Conservation (phyloP, 1,140 invertebrate genomes). For the Lordiphosa stackelbergi region DNA sequence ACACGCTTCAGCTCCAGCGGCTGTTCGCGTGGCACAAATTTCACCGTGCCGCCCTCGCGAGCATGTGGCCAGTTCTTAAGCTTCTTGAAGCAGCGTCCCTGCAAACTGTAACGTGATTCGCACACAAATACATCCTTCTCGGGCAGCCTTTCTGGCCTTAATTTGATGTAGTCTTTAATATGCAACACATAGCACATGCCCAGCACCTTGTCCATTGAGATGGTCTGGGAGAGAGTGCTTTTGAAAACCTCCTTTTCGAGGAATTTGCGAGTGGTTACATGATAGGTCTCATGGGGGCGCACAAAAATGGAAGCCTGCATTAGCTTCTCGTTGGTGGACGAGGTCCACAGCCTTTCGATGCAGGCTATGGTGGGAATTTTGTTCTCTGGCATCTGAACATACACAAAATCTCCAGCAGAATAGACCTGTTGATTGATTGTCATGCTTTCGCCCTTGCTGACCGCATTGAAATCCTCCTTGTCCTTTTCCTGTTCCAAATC, state of each 20-base stretch:
- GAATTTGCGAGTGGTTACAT: constrained; percentile 96
- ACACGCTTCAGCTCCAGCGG: constrained; percentile 89
- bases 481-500: constrained; percentile 78
- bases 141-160: constrained; percentile 89
- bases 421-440: constrained; percentile 76
- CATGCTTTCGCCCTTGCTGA: constrained; percentile 71
- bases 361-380: constrained; percentile 88
- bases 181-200: constrained; percentile 96
- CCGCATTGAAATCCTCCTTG: constrained; percentile 57
- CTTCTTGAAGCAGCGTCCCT: constrained; percentile 93
- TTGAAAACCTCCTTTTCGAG: constrained; percentile 97
- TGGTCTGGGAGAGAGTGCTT: constrained; percentile 86
- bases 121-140: constrained; percentile 98
- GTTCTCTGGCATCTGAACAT: constrained; percentile 70
- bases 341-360: constrained; percentile 92
- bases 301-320: constrained; percentile 89
- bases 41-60: constrained; percentile 79
- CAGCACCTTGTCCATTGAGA: constrained; percentile 91
- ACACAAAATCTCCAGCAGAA: constrained; percentile 73
- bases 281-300: constrained; percentile 95
- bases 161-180: constrained; percentile 96
- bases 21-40: constrained; percentile 84
- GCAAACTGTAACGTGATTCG: constrained; percentile 94
- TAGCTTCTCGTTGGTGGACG: constrained; percentile 89
- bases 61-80: constrained; percentile 91